phyloP scores from a whole-genome alignment of 2,113 vertebrate genomes.

The Melospiza melodia region DNA sequence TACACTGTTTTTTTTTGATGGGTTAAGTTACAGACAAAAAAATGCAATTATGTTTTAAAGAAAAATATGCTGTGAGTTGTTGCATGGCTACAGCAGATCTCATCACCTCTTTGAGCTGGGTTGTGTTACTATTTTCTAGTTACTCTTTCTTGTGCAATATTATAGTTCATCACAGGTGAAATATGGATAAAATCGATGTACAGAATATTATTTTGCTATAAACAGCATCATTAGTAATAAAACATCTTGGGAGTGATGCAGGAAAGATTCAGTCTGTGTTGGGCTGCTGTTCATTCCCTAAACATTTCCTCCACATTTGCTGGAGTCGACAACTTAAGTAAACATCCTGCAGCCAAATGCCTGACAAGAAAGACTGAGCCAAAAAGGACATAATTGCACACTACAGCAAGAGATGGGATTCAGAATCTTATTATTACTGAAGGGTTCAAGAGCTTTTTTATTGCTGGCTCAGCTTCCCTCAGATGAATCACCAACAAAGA shows the following conservation, averaged over 20 bases:
- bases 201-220: conserved; percentile 50
- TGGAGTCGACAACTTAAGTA: conserved; percentile 52
- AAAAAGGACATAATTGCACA: not conserved
- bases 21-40: conserved; percentile 49
- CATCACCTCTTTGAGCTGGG: conserved; percentile 28
- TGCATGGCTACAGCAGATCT: conserved; percentile 21
- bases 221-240: conserved; percentile 57
- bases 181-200: conserved; percentile 65
- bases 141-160: conserved; percentile 55
- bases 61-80: conserved; percentile 15
- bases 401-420: not conserved
- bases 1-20: conserved; percentile 17
- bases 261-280: not conserved
- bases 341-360: not conserved
- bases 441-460: not conserved
- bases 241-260: conserved; percentile 19
- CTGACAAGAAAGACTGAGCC: conserved; percentile 14
- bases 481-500: not conserved
- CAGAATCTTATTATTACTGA: not conserved
- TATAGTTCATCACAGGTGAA: conserved; percentile 30
- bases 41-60: conserved; percentile 26
- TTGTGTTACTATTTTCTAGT: conserved; percentile 37
- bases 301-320: not conserved
- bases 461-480: conserved; percentile 14
- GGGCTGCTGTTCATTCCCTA: conserved; percentile 22